phyloP scores from a whole-genome alignment of 2,113 vertebrate genomes.

The Cariama cristata region DNA sequence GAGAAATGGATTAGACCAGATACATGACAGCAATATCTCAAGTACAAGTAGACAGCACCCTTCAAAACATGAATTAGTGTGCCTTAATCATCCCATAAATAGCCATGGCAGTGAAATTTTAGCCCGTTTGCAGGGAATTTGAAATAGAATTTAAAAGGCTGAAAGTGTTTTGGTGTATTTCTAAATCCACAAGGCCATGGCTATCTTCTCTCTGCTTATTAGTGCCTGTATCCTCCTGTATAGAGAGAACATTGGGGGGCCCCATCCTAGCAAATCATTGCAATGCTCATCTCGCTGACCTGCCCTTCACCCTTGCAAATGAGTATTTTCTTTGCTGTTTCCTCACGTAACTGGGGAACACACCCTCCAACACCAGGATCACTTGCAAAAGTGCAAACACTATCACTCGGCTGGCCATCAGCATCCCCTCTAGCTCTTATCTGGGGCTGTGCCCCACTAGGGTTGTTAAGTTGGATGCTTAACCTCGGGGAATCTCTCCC shows the following conservation, averaged over 20 bases:
- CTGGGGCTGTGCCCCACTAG: background rate
- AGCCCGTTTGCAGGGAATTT: background rate
- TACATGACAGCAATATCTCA: background rate
- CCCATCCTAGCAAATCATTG: background rate
- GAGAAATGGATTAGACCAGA: background rate
- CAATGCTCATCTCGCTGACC: background rate
- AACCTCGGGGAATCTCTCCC: background rate
- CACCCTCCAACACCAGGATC: background rate
- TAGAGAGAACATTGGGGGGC: background rate
- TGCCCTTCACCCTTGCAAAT: constrained; percentile 23
- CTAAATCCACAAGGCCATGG: background rate
- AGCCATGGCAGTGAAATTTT: background rate
- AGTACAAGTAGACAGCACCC: background rate
- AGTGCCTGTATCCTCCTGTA: background rate
- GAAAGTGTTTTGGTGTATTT: background rate
- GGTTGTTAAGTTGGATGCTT: background rate
- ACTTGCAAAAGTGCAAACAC: constrained; percentile 10
- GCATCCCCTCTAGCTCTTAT: background rate
- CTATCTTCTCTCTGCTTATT: background rate
- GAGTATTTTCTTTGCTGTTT: constrained; percentile 20
- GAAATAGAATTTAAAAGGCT: background rate
- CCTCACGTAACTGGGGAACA: constrained; percentile 1
- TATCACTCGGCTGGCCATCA: background rate
- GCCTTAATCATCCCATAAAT: background rate
- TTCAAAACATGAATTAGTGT: background rate